These are phyloP conservation scores for Cuniculus paca DNA, from an alignment of 2,797 vertebrate species.

Conservation along the genomic window DNA sequence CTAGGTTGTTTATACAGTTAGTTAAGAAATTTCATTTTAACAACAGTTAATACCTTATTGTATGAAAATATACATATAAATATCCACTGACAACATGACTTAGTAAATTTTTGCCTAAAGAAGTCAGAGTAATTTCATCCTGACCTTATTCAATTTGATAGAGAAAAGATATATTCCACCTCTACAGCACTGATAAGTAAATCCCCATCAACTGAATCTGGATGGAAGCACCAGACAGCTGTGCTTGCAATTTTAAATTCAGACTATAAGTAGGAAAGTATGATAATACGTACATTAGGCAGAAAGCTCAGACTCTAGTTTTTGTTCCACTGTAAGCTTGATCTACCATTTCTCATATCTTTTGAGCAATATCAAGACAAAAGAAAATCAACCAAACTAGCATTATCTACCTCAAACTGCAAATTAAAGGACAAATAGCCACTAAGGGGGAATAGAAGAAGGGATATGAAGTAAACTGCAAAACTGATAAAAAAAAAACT, in stretches of 20 bases:
- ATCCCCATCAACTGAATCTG: background rate
- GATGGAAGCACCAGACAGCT: background rate
- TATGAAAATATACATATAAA: background rate
- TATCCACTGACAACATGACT: background rate
- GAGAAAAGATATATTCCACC: background rate
- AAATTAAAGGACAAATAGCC: background rate
- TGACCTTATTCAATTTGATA: background rate
- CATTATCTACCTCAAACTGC: background rate
- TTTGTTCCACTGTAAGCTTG: background rate
- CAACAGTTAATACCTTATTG: background rate
- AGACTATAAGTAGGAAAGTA: background rate
- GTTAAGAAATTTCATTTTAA: conserved; percentile 13
- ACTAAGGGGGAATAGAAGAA: background rate
- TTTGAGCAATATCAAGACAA: background rate
- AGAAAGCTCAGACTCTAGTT: background rate
- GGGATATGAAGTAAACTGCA: background rate
- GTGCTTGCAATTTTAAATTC: background rate
- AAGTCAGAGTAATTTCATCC: background rate
- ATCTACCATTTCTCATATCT: background rate
- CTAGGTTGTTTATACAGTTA: background rate
- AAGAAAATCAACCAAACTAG: background rate
- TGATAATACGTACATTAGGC: background rate
- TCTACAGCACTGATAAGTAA: background rate
- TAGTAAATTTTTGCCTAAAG: background rate
- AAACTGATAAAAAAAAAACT: background rate